A percentile compares a stretch with the other conserved stretches of the same genome.
Conservation (phyloP, 1,140 invertebrate species). For the Idris sp. region DNA sequence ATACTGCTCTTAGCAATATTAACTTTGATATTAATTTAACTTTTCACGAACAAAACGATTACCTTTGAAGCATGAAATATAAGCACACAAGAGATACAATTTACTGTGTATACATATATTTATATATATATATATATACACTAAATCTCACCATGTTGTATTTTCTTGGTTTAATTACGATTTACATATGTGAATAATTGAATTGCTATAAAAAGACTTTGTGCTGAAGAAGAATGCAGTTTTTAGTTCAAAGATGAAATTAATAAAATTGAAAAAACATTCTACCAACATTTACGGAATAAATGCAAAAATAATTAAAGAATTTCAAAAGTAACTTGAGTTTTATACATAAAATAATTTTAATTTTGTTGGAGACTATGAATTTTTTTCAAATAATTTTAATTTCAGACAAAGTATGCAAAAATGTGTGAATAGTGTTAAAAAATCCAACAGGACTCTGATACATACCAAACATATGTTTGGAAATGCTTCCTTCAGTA, state of each 20-base stretch:
- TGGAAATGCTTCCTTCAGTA: not conserved
- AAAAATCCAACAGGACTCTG: slow-evolving; percentile 9
- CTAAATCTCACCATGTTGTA: slow-evolving; percentile 2
- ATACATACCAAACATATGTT: slow-evolving; percentile 22
- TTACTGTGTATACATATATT: too few relatives aligned
- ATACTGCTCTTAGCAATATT: slow-evolving; percentile 22
- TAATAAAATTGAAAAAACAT: not conserved
- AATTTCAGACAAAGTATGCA: slow-evolving; percentile 2
- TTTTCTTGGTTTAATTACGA: slow-evolving; percentile 15
- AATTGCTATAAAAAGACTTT: not conserved
- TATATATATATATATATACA: not conserved
- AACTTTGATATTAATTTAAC: slow-evolving; percentile 42
- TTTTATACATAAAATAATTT: too few relatives aligned
- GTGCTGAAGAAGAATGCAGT: not conserved
- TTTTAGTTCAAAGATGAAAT: not conserved
- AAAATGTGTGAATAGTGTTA: not conserved
- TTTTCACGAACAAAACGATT: slow-evolving; percentile 27
- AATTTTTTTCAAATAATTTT: not conserved
- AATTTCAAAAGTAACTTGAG: too few relatives aligned
- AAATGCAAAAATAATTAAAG: too few relatives aligned
- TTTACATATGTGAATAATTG: slow-evolving; percentile 15
- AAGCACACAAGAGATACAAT: slow-evolving; percentile 10
- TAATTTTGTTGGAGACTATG: too few relatives aligned
- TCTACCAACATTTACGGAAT: too few relatives aligned
- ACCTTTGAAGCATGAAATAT: slow-evolving; percentile 33